These are phyloP conservation scores for Spheniscus humboldti DNA, from an alignment of 2,797 vertebrate species.

Conservation along the genomic window DNA sequence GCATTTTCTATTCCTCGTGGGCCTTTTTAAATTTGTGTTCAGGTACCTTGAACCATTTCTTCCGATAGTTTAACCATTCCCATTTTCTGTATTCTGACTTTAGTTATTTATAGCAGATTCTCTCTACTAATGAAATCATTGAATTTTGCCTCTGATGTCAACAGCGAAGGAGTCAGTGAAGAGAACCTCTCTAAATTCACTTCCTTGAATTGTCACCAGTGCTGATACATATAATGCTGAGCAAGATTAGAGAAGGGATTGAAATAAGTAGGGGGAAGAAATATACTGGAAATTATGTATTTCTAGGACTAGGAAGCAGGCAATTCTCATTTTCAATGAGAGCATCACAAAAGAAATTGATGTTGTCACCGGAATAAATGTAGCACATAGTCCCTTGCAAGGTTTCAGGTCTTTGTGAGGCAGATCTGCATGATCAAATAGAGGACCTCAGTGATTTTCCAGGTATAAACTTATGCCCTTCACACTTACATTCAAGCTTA, in stretches of 20 bases:
- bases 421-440: conserved; percentile 51
- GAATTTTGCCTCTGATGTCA: neutral
- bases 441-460: conserved; percentile 43
- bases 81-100: neutral
- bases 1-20: neutral
- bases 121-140: neutral
- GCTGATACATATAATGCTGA: neutral
- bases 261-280: neutral
- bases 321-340: conserved; percentile 35
- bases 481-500: conserved; percentile 58
- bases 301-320: neutral
- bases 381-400: neutral
- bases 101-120: neutral
- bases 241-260: neutral
- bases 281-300: conserved; percentile 6
- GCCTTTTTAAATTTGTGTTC: neutral
- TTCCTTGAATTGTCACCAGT: neutral
- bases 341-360: neutral
- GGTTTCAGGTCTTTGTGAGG: conserved; percentile 26
- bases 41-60: neutral
- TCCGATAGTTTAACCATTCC: neutral
- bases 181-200: neutral
- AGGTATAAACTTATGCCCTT: conserved; percentile 56
- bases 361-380: conserved; percentile 30
- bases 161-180: neutral